phyloP scores from a whole-genome alignment of 2,113 vertebrate genomes.

The Papio anubis region DNA sequence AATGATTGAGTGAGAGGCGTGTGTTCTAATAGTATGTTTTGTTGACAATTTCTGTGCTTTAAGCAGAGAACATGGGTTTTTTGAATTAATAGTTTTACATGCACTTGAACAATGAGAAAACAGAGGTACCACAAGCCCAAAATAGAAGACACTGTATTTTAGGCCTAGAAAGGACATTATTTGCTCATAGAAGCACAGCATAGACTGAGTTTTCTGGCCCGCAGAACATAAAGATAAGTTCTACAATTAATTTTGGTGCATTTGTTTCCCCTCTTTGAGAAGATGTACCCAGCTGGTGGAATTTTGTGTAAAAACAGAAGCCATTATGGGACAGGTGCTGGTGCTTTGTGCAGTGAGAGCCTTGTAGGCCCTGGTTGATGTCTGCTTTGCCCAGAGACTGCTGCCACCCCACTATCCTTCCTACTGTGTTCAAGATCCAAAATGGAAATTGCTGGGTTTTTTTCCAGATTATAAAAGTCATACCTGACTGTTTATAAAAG shows the following conservation, averaged over 20 bases:
- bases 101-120: background rate
- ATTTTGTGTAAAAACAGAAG: background rate
- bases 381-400: background rate
- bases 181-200: background rate
- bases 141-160: background rate
- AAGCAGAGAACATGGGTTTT: background rate
- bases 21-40: background rate
- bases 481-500: background rate
- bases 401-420: background rate
- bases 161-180: background rate
- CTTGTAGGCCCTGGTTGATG: accelerated
- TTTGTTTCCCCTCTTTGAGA: background rate
- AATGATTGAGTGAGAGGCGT: background rate
- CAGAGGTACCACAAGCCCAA: background rate
- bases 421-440: background rate
- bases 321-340: accelerated
- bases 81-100: slow-evolving; percentile 1
- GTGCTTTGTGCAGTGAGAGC: background rate
- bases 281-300: background rate
- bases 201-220: background rate
- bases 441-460: background rate
- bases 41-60: background rate
- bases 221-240: background rate
- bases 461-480: background rate
- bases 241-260: background rate